Conservation (phyloP, 2,888 invertebrate species). For the Schizaphis graminum region DNA sequence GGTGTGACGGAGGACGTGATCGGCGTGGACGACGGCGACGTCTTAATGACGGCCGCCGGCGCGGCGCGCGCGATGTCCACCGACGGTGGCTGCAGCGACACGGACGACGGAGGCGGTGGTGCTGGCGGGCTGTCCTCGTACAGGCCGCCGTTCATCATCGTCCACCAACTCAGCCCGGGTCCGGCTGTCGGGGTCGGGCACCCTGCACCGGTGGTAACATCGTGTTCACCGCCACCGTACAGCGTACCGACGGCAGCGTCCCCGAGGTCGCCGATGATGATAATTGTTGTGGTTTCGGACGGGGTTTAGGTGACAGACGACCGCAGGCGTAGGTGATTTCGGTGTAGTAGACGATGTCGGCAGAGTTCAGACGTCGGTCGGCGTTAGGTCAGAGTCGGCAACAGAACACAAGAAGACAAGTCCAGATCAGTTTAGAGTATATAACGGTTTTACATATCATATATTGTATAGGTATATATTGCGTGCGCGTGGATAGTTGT, state of each 20-base stretch:
- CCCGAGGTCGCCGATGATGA: constrained; percentile 70
- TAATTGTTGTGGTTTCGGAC: constrained; percentile 73
- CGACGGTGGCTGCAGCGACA: constrained; percentile 76
- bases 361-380: not conserved
- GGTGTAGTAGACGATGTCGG: constrained; percentile 26
- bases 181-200: constrained; percentile 71
- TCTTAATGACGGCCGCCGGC: constrained; percentile 74
- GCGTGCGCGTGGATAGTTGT: not conserved
- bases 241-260: constrained; percentile 77
- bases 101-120: constrained; percentile 75
- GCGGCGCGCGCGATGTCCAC: constrained; percentile 73
- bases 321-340: not conserved
- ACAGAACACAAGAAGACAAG: constrained; percentile 66
- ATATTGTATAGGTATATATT: not conserved
- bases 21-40: constrained; percentile 75
- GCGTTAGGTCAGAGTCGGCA: constrained; percentile 42
- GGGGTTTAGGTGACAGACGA: constrained; percentile 54
- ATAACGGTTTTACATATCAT: not conserved
- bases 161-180: constrained; percentile 88
- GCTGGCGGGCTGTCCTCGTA: constrained; percentile 80
- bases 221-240: constrained; percentile 80
- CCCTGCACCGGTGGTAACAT: constrained; percentile 79
- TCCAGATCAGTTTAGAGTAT: constrained; percentile 66
- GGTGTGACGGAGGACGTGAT: constrained; percentile 76
- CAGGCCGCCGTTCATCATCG: constrained; percentile 86